Evolutionary conservation across 2,113 vertebrate genomes (phyloP).

Genomic region (Eublepharis macularius): DNA sequence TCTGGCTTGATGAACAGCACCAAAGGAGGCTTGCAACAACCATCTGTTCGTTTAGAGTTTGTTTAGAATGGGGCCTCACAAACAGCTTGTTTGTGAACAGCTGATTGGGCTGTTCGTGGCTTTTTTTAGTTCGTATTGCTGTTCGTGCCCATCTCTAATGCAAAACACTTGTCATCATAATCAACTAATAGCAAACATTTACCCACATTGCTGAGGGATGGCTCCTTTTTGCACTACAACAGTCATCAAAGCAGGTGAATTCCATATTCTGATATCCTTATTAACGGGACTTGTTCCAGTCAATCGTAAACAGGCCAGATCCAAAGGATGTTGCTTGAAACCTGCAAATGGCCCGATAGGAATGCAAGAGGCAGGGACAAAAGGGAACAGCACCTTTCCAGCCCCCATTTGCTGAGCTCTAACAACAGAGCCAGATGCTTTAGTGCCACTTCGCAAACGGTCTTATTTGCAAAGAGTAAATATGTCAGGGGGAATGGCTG

Average conservation of each 20-base stretch:
- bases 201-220: background rate
- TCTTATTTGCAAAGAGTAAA: conserved; percentile 55
- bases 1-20: too few relatives aligned
- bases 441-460: conserved; percentile 45
- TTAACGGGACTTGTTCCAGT: background rate
- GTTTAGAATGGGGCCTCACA: too few relatives aligned
- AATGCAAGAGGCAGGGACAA: too few relatives aligned
- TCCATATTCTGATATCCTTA: background rate
- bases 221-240: background rate
- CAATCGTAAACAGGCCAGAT: background rate
- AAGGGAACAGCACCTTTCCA: background rate
- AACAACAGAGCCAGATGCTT: conserved; percentile 40
- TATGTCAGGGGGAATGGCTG: conserved; percentile 48
- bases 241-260: background rate
- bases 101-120: too few relatives aligned
- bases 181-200: background rate
- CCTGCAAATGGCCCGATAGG: background rate
- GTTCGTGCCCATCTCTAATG: too few relatives aligned
- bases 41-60: too few relatives aligned
- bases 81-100: too few relatives aligned
- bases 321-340: background rate
- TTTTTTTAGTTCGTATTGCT: too few relatives aligned
- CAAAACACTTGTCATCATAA: background rate
- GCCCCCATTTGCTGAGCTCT: conserved; percentile 36
- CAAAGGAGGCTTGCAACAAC: too few relatives aligned